Conservation (phyloP, 2,113 vertebrate genomes). For the Labrus mixtus region DNA sequence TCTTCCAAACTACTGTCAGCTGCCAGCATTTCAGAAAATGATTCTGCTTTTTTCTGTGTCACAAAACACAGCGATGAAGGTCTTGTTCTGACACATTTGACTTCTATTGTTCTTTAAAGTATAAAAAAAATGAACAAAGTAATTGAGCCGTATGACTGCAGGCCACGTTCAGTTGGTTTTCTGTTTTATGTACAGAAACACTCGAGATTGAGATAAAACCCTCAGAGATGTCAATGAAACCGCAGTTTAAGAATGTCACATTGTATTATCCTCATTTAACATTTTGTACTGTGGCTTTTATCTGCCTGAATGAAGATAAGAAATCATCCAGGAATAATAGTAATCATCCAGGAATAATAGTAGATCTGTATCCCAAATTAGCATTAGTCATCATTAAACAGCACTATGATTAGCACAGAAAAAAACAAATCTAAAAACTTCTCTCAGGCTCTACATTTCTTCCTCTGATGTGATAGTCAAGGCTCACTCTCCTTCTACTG, state of each 20-base stretch:
- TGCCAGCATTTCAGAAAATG: constrained; percentile 7
- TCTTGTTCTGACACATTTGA: not conserved
- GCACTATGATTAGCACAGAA: constrained; percentile 50
- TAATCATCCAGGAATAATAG: constrained; percentile 54
- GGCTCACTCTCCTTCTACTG: constrained; percentile 5
- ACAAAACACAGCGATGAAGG: not conserved
- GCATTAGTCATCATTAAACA: constrained; percentile 56
- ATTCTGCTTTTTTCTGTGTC: not conserved
- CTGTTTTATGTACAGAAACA: constrained; percentile 15
- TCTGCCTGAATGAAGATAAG: constrained; percentile 56
- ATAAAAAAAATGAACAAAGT: not conserved
- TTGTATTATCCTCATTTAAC: constrained; percentile 56
- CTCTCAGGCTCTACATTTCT: constrained; percentile 14
- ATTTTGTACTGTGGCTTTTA: constrained; percentile 44
- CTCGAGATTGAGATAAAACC: constrained; percentile 11
- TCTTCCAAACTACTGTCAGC: constrained; percentile 11
- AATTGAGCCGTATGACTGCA: not conserved
- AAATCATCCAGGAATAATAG: constrained; percentile 55
- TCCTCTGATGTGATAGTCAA: constrained; percentile 28
- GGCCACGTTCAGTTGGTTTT: not conserved
- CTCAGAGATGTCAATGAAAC: constrained; percentile 16
- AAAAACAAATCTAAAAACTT: constrained; percentile 1
- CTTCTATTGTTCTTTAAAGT: not conserved
- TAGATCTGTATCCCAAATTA: constrained; percentile 63
- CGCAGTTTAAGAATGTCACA: constrained; percentile 36